Evolutionary conservation across 2,113 vertebrate genomes (phyloP).

Genomic region (Balaenoptera acutorostrata): DNA sequence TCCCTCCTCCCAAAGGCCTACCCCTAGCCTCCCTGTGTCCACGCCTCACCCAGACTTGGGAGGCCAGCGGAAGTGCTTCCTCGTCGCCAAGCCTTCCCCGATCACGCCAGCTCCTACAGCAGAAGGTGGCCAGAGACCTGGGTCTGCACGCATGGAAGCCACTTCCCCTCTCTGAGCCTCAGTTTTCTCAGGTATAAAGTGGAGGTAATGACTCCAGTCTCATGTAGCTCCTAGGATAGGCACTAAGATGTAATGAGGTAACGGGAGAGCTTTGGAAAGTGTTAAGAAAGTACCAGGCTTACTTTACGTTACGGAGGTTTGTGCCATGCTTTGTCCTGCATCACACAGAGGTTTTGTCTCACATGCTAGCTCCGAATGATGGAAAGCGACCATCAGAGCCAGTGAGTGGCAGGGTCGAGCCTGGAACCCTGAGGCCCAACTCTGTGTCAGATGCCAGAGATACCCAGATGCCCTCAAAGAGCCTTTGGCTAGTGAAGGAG

Average conservation of each 20-base stretch:
- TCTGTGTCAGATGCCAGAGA: neutral
- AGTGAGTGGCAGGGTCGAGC: neutral
- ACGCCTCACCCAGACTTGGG: too few species aligned
- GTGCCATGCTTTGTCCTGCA: neutral
- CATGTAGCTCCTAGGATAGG: rapidly evolving
- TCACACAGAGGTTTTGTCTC: neutral
- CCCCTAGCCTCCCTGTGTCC: too few species aligned
- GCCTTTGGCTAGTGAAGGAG: neutral
- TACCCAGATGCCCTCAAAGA: neutral
- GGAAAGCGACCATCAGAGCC: neutral
- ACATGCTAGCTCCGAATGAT: rapidly evolving
- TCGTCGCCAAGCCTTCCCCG: rapidly evolving
- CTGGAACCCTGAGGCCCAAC: neutral
- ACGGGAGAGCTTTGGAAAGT: too few species aligned
- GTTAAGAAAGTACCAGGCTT: rapidly evolving
- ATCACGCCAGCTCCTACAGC: neutral
- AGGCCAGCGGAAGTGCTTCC: neutral
- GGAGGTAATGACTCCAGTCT: neutral
- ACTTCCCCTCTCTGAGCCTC: neutral
- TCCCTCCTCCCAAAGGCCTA: neutral
- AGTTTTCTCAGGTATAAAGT: neutral
- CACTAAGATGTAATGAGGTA: rapidly evolving
- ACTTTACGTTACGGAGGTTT: rapidly evolving
- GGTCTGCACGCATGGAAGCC: neutral
- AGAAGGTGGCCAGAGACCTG: too few species aligned